Conservation (phyloP, 2,113 vertebrate genomes). For the Verasper variegatus region DNA sequence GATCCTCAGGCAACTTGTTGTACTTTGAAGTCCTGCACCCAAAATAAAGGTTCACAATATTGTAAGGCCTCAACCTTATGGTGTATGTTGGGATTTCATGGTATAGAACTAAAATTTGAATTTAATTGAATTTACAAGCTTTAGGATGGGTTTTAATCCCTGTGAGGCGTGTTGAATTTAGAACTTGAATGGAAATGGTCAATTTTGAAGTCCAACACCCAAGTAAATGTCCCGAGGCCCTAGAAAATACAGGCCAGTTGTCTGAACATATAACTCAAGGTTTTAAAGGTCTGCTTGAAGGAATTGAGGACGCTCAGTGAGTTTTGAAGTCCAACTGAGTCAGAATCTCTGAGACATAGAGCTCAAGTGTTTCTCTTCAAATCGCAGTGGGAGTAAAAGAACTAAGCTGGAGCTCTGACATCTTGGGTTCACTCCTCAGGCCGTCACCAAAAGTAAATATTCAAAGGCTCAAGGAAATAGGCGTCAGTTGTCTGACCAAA, state of each 20-base stretch:
- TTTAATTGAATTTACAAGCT: neutral
- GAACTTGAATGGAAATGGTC: neutral
- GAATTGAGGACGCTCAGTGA: neutral
- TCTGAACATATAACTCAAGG: neutral
- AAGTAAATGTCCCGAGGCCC: neutral
- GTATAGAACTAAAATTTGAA: neutral
- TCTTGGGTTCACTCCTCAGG: neutral
- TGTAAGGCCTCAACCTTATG: neutral
- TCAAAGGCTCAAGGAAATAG: neutral
- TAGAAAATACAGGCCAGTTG: neutral
- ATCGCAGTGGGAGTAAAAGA: neutral
- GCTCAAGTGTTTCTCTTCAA: neutral
- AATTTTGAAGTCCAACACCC: neutral
- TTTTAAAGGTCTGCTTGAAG: neutral
- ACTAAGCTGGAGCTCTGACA: neutral
- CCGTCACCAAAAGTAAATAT: neutral
- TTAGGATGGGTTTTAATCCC: neutral
- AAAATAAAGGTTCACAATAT: neutral
- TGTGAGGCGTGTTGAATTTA: neutral
- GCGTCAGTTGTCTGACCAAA: constrained; percentile 1
- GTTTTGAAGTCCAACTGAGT: neutral
- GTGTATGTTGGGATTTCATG: neutral
- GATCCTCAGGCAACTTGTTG: neutral
- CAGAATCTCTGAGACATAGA: neutral
- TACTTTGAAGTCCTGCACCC: neutral